phyloP scores from a whole-genome alignment of 2,888 invertebrate species.

The Agrenia bidenticulata region DNA sequence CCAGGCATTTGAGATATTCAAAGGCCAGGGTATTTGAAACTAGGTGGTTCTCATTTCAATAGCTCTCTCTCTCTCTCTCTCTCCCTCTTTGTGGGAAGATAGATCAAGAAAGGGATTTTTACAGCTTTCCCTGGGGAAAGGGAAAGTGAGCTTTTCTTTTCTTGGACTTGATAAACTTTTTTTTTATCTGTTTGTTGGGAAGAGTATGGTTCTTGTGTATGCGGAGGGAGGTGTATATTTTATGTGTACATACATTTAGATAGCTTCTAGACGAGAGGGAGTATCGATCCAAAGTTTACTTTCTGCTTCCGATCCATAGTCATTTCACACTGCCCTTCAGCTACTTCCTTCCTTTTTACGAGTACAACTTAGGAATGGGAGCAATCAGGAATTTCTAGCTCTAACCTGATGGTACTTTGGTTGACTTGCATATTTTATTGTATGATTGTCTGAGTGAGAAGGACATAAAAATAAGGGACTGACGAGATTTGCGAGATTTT shows the following conservation, averaged over 20 bases:
- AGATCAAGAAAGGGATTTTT: constrained; percentile 17
- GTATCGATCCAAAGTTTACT: constrained; percentile 3
- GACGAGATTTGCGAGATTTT: constrained; percentile 7
- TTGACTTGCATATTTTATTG: not conserved
- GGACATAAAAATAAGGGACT: constrained; percentile 5
- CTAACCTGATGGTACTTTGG: not conserved
- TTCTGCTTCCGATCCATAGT: constrained; percentile 20
- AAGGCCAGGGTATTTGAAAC: not conserved
- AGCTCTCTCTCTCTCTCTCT: too few relatives aligned
- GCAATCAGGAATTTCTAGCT: not conserved
- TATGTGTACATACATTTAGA: constrained; percentile 31
- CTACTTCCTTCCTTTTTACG: constrained; percentile 1
- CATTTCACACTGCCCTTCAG: constrained; percentile 12
- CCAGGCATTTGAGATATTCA: not conserved
- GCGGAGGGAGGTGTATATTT: constrained; percentile 20
- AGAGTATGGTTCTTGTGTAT: constrained; percentile 13
- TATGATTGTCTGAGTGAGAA: not conserved
- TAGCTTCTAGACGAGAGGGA: not conserved
- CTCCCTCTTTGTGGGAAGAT: constrained; percentile 13
- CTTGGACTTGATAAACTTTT: constrained; percentile 22
- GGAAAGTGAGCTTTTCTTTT: constrained; percentile 18
- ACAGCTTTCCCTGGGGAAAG: constrained; percentile 16
- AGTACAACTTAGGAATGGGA: not conserved
- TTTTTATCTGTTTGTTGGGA: constrained; percentile 4
- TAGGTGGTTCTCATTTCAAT: constrained; percentile 3